phyloP scores from a whole-genome alignment of 2,113 vertebrate genomes.

The Anseranas semipalmata region DNA sequence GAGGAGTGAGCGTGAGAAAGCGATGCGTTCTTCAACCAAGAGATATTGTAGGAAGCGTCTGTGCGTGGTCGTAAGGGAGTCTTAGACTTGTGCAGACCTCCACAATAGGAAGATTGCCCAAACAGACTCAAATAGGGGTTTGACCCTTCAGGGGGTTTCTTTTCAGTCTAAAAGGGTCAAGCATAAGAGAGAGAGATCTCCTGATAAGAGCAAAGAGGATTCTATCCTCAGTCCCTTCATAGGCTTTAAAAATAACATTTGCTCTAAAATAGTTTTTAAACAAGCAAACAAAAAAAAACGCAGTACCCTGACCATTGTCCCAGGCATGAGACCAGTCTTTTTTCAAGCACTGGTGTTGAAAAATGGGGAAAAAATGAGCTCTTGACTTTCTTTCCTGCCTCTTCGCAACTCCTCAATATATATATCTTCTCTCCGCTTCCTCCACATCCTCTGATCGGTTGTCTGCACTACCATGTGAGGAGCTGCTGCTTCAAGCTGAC shows the following conservation, averaged over 20 bases:
- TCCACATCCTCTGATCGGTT: neutral
- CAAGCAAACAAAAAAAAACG: neutral
- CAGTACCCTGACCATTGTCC: neutral
- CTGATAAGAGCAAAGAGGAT: neutral
- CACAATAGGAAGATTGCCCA: neutral
- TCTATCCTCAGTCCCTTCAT: neutral
- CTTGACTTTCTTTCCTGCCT: neutral
- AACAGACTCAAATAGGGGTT: neutral
- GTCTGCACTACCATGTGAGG: neutral
- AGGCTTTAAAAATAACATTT: neutral
- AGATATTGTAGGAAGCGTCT: neutral
- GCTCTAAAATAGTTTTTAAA: neutral
- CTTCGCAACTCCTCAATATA: neutral
- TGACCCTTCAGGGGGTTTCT: neutral
- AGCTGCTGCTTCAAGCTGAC: neutral
- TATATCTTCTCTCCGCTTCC: neutral
- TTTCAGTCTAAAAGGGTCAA: neutral
- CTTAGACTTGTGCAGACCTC: neutral
- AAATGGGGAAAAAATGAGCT: neutral
- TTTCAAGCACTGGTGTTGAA: neutral
- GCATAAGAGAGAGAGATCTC: neutral
- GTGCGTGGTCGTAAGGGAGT: accelerated
- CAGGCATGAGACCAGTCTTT: neutral
- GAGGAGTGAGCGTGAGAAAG: neutral
- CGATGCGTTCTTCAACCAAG: neutral